Evolutionary conservation across 2,113 vertebrate genomes (phyloP), one percentile per base, ranked within the genome.

Genomic region (Telmatochromis bifrenatus): DNA sequence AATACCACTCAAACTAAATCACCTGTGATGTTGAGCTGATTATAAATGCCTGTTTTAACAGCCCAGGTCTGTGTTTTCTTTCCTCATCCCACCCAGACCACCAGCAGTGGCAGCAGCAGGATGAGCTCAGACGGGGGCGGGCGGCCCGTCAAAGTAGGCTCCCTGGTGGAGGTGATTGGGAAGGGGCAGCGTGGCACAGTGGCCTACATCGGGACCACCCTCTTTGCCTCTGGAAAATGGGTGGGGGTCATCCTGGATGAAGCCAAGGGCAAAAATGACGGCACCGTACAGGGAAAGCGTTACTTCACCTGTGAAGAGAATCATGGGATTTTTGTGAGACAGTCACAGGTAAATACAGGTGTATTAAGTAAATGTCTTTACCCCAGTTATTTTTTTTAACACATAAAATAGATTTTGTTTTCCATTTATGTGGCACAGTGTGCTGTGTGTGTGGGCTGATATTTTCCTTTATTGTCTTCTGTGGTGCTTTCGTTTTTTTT

Each of bases 201-300:
- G 94, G 98, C 98, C 21, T 99, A 98, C 56, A 97, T 99, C 2
- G 99, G 99, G 1, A 97, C 96, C 94, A 99, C 99, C 0, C 96
- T 99, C 1, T 99, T 99, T 15, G 98, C 99, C 95, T 98, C 98
- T 0, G 99, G 99, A 2, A 99, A 99, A 23, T 99, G 99, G 98
- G 98, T 99, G 1, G 99, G 99, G 0, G 98, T 99, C 89, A 98
- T 99, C 95, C 95, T 99, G 95, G 98, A 99, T 6, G 98, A 99
- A 91, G 95, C 98, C 9, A 98, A 97, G 83, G 99, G 98, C 94
- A 99, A 99, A 96, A 99, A 99, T 1, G 98, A 99, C 0, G 99
- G 99, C 68, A 99, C 97, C 0, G 99, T 99, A 90, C 99, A 99
- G 95, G 98, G 98, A 91, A 98, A 97, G 91, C 97, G 96, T 2